Percentiles rank a stretch among this genome's conserved stretches.
phyloP scores from a whole-genome alignment of 2,797 vertebrate species.

The Champsocephalus gunnari region DNA sequence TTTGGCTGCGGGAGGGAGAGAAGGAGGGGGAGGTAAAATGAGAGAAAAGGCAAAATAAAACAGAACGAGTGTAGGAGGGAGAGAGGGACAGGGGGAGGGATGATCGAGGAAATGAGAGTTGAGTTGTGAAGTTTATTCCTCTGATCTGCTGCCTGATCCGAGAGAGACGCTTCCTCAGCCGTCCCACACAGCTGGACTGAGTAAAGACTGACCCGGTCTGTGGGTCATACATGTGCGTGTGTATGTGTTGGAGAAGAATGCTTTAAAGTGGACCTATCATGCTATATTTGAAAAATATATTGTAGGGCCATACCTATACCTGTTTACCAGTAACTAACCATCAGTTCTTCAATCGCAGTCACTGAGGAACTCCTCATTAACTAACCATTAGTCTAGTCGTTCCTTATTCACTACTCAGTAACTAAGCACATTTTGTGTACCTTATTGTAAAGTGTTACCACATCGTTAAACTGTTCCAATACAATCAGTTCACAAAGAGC shows the following conservation, averaged over 20 bases:
- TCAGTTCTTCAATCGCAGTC: no score
- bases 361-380: no score
- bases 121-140: slow-evolving; percentile 21
- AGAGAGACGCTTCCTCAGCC: slow-evolving; percentile 7
- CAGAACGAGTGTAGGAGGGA: slow-evolving; percentile 12
- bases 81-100: slow-evolving; percentile 16
- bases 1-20: slow-evolving; percentile 61
- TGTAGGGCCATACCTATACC: no score
- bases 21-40: slow-evolving; percentile 8
- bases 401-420: no score
- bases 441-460: no score
- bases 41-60: slow-evolving; percentile 17
- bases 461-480: no score
- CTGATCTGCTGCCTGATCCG: slow-evolving; percentile 23
- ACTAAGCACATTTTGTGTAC: no score
- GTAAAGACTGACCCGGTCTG: not conserved
- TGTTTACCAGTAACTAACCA: no score
- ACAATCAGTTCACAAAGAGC: no score
- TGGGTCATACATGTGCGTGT: slow-evolving; percentile 4
- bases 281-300: no score
- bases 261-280: no score
- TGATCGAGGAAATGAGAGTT: slow-evolving; percentile 20
- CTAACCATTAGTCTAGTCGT: no score
- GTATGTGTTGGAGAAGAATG: not conserved
- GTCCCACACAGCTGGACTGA: slow-evolving; percentile 22